A percentile compares a stretch with the other conserved stretches of the same genome.
These are phyloP conservation scores for Neomonachus schauinslandi DNA, from an alignment of 2,113 vertebrate species.

Conservation along the genomic window DNA sequence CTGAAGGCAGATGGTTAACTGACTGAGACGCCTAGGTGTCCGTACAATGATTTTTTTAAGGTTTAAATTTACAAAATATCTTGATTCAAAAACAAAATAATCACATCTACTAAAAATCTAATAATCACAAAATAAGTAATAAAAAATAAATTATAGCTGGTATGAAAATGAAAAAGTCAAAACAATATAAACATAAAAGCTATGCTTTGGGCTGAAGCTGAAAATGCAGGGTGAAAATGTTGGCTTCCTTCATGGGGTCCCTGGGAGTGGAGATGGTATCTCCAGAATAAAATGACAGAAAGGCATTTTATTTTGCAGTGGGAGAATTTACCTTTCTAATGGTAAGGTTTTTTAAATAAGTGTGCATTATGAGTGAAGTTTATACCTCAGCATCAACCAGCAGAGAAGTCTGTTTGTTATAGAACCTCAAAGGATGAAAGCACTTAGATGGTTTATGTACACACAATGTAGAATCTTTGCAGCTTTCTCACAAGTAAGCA, in stretches of 20 bases:
- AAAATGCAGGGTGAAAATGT: background rate
- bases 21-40: too few relatives aligned
- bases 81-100: background rate
- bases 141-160: background rate
- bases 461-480: background rate
- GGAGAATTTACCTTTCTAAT: background rate
- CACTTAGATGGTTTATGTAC: background rate
- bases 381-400: background rate
- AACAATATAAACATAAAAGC: background rate
- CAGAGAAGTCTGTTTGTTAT: background rate
- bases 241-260: fast-evolving
- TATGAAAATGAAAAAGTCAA: background rate
- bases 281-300: background rate
- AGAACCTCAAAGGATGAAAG: background rate
- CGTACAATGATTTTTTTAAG: background rate
- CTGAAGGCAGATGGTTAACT: too few relatives aligned
- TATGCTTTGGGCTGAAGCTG: background rate
- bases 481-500: background rate
- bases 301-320: background rate
- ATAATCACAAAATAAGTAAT: background rate
- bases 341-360: background rate
- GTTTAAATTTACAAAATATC: background rate
- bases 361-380: background rate
- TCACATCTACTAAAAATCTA: background rate
- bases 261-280: background rate